A percentile compares a stretch with the other conserved stretches of the same genome.
These are phyloP conservation scores for Onychomys leucogaster DNA, from an alignment of 2,797 vertebrate species.

Conservation along the genomic window DNA sequence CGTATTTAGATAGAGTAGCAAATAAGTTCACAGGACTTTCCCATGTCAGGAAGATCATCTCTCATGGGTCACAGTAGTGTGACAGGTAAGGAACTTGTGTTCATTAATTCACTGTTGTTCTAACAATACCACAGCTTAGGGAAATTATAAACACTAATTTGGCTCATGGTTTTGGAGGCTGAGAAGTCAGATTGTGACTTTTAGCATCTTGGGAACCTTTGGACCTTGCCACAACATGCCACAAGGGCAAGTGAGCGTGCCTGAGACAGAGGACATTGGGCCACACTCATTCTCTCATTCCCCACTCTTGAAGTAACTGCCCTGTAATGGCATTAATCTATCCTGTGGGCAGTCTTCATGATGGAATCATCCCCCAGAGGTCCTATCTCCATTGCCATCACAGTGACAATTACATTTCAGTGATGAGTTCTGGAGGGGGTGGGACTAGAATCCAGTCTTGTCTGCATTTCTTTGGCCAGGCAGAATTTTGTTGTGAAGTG, in stretches of 20 bases:
- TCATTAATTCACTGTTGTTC: not conserved
- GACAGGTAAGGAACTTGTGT: not conserved
- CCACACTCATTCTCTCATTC: not conserved
- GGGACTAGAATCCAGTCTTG: not conserved
- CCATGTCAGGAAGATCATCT: not conserved
- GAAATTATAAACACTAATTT: not conserved
- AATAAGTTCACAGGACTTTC: slow-evolving; percentile 11
- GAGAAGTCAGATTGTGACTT: not conserved
- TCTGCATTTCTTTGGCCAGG: not conserved
- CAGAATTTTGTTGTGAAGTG: not conserved
- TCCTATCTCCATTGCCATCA: not conserved
- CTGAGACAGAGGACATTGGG: not conserved
- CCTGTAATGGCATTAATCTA: not conserved
- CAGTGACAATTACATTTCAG: not conserved
- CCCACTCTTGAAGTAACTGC: not conserved
- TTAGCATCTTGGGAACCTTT: not conserved
- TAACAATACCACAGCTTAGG: not conserved
- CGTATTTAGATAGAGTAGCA: not conserved
- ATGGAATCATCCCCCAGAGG: not conserved
- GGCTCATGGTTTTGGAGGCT: not conserved
- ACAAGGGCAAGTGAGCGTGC: not conserved
- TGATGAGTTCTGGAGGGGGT: not conserved
- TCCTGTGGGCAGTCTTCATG: not conserved
- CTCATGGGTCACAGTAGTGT: not conserved
- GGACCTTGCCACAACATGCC: not conserved